Evolutionary conservation across 2,888 invertebrate genomes (phyloP).

Genomic region (Molorchus minor): DNA sequence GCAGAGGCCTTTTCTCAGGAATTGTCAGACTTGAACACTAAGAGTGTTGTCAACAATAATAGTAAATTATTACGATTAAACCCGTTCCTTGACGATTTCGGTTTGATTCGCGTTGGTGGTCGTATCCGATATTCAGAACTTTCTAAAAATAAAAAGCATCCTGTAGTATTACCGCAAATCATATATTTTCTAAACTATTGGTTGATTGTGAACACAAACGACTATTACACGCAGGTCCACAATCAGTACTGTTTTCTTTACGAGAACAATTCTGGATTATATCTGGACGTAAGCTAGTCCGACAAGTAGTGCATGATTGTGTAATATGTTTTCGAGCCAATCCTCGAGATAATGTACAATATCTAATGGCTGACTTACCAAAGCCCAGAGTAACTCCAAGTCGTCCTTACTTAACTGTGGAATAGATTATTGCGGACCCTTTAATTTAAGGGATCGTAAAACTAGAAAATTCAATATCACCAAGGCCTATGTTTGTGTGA

Average conservation of each 20-base stretch:
- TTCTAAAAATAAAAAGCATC: not conserved
- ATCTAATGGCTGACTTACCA: constrained; percentile 6
- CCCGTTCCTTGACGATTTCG: not conserved
- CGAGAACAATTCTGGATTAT: constrained; percentile 4
- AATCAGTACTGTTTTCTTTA: not conserved
- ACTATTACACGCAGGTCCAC: not conserved
- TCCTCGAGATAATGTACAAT: not conserved
- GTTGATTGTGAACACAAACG: not conserved
- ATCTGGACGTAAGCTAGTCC: not conserved
- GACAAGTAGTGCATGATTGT: not conserved
- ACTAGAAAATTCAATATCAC: not conserved
- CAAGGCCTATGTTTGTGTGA: not conserved
- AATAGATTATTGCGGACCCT: not conserved
- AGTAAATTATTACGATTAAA: not conserved
- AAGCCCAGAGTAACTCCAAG: not conserved
- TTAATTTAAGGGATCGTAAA: not conserved
- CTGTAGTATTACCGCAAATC: not conserved
- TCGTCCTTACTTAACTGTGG: not conserved
- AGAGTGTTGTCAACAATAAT: not conserved
- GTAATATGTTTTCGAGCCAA: not conserved
- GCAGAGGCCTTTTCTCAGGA: not conserved
- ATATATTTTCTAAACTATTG: not conserved
- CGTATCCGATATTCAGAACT: not conserved
- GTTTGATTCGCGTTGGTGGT: not conserved
- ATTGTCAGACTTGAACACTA: not conserved